These are phyloP conservation scores for Sebastolobus altivelis DNA, from an alignment of 2,797 vertebrate genomes.

Conservation along the genomic window DNA sequence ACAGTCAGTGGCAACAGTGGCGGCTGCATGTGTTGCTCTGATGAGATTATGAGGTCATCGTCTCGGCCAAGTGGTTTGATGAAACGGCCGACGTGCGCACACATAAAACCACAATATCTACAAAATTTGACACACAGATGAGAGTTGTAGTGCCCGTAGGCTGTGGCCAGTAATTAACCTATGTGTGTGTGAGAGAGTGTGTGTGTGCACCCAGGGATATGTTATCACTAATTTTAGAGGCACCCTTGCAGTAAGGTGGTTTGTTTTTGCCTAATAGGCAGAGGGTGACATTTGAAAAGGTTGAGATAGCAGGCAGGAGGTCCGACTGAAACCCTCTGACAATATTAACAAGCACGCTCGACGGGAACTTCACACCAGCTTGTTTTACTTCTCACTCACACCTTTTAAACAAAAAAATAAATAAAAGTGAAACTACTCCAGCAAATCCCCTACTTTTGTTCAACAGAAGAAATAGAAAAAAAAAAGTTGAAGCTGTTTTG, in stretches of 20 bases:
- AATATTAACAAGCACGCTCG: conserved; percentile 42
- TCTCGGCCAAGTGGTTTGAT: neutral
- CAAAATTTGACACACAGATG: neutral
- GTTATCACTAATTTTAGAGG: conserved; percentile 50
- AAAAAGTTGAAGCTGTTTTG: neutral
- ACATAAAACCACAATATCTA: conserved; percentile 13
- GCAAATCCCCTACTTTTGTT: neutral
- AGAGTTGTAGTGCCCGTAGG: conserved; percentile 1
- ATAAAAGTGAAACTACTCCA: neutral
- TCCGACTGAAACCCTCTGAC: conserved; percentile 23
- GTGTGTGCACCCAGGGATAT: neutral
- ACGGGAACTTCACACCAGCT: conserved; percentile 5
- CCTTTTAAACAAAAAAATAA: neutral
- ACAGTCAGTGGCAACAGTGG: conserved; percentile 12
- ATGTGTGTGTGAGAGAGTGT: neutral
- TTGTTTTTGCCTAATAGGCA: conserved; percentile 60
- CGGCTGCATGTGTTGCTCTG: conserved; percentile 1
- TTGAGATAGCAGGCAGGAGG: conserved; percentile 61
- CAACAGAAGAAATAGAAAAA: neutral
- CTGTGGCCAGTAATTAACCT: conserved; percentile 39
- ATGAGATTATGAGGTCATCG: conserved; percentile 37
- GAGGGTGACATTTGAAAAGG: conserved; percentile 71
- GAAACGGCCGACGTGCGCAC: neutral
- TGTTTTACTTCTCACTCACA: conserved; percentile 14
- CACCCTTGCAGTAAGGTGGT: conserved; percentile 24